Conservation (phyloP, 1,140 invertebrate genomes). For the Nebria ingens region DNA sequence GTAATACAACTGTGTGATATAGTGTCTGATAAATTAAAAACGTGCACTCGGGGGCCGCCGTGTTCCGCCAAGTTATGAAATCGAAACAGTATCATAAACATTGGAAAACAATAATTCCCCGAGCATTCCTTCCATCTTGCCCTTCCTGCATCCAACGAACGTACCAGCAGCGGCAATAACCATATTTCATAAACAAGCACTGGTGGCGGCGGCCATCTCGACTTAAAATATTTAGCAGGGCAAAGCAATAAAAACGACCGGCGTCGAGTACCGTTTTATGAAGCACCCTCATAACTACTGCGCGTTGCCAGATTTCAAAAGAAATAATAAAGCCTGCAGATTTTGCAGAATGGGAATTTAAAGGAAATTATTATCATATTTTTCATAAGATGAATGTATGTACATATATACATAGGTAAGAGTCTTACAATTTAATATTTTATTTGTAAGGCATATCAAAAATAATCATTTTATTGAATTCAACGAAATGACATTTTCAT, state of each 20-base stretch:
- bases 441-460: too few relatives aligned
- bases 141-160: constrained; percentile 14
- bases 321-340: too few relatives aligned
- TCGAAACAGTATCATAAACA: constrained; percentile 40
- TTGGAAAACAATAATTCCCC: constrained; percentile 39
- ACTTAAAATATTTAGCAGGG: constrained; percentile 1
- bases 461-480: too few relatives aligned
- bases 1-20: constrained; percentile 27
- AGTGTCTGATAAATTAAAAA: constrained; percentile 41
- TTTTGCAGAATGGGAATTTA: too few relatives aligned
- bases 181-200: constrained; percentile 5
- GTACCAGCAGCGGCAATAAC: background rate
- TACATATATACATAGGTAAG: too few relatives aligned
- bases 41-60: constrained; percentile 28
- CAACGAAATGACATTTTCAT: too few relatives aligned
- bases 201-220: background rate
- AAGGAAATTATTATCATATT: too few relatives aligned
- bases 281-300: background rate
- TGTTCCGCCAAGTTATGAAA: constrained; percentile 36
- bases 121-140: constrained; percentile 23
- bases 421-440: too few relatives aligned
- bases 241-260: background rate
- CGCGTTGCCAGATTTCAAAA: background rate
- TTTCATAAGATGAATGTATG: too few relatives aligned
- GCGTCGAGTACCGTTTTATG: background rate